Evolutionary conservation across 2,888 invertebrate genomes (phyloP), one percentile per base, ranked within the genome.

Genomic region (Poecilobothrus nobilitatus): DNA sequence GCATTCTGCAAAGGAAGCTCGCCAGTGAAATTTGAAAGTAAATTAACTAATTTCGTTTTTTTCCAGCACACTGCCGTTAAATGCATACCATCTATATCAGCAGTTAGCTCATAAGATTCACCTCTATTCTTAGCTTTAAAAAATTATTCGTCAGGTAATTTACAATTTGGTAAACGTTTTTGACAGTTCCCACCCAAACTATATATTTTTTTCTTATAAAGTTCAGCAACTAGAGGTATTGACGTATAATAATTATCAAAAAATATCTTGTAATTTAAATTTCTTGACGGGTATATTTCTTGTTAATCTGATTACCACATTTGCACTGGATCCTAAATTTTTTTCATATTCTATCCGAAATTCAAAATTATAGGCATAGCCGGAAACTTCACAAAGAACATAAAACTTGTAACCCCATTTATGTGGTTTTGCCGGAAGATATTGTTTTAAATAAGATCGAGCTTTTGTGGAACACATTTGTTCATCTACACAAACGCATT

Each of bases 391-490:
- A 67, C 74, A 72, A 12, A 75, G 69, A 27, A 74, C 73, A 68
- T 67, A 73, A 33, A 73, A 67, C 68, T 73, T 74, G 69, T 72
- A 73, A n/a, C 73, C 72, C 75, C 74, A 74, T 71, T 73, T 72
- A 70, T 74, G 71, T 21, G 73, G 74, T 68, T 74, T 75, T 37
- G 71, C 71, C 5, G 72, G 74, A 66, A 73, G 70, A 63, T 75
- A 76, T 69, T 74, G 72, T 67, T 74, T 73, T 62, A 75, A 63
- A 68, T 70, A 67, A 18, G 68, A 70, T 62, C 71, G 44, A 10
- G 72, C 34, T 9, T 67, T 53, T 6, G 66, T 53, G 3, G 66
- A 53, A 21, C 22, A 66, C 4, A 66, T 53, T 27, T 53, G 66
- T 70, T 73, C 72, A 67, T 72, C 72, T 10, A 71, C 72, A 66